These are phyloP conservation scores for Netelia virgata DNA, from an alignment of 2,888 invertebrate species.

Conservation along the genomic window DNA sequence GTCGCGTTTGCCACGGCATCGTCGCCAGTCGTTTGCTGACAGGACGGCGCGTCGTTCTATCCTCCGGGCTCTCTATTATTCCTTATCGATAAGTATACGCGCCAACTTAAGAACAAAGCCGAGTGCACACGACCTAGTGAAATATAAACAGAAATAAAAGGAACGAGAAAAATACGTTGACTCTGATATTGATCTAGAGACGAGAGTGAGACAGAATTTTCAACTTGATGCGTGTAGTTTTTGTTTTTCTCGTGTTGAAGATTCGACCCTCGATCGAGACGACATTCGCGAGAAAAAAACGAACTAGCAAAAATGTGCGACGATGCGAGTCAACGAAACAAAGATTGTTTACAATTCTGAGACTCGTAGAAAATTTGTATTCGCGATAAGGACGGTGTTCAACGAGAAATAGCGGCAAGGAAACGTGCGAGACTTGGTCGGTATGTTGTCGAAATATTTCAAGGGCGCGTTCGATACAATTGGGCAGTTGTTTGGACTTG, in stretches of 20 bases:
- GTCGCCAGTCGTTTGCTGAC: conserved; percentile 37
- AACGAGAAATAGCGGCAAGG: too few relatives aligned
- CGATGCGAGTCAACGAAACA: too few relatives aligned
- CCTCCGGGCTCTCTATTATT: neutral
- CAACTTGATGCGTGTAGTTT: neutral
- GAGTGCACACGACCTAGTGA: neutral
- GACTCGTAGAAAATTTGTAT: too few relatives aligned
- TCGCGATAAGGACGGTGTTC: too few relatives aligned
- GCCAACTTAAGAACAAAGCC: neutral
- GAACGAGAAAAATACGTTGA: conserved; percentile 38
- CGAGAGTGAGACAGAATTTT: neutral
- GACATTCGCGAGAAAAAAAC: neutral
- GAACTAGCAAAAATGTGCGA: neutral
- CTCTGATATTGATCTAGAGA: neutral
- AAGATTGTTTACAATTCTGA: too few relatives aligned
- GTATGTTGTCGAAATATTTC: neutral
- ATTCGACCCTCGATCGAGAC: too few relatives aligned
- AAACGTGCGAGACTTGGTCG: neutral
- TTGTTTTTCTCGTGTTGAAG: too few relatives aligned
- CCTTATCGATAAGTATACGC: neutral
- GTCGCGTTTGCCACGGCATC: conserved; percentile 63
- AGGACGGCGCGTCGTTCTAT: conserved; percentile 35
- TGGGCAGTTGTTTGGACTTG: neutral
- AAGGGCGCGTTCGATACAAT: neutral
- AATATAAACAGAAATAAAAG: neutral